Percentiles rank a stretch among this genome's conserved stretches.
Conservation (phyloP, 2,797 vertebrate genomes). For the Lacerta bilineata region DNA sequence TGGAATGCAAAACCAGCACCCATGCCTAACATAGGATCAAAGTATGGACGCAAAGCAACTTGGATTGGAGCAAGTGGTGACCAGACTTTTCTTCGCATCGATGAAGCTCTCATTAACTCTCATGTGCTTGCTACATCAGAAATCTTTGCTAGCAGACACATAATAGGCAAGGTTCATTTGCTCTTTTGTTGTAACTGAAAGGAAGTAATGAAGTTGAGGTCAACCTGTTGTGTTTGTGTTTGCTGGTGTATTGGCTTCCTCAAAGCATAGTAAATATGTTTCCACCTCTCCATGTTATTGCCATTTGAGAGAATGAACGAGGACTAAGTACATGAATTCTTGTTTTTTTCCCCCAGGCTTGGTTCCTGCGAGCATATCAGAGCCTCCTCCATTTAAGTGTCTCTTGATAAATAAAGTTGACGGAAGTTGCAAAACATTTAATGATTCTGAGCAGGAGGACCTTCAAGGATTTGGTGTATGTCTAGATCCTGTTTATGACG, state of each 20-base stretch:
- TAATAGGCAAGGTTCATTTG: constrained; percentile 87
- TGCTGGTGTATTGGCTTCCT: neutral
- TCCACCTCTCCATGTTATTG: neutral
- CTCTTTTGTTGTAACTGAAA: neutral
- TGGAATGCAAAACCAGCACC: constrained; percentile 98
- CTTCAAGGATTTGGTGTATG: constrained; percentile 97
- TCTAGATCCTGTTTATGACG: constrained; percentile 98
- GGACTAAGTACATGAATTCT: neutral
- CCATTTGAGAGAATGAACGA: neutral
- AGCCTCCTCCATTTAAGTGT: constrained; percentile 98
- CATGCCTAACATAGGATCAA: constrained; percentile 98
- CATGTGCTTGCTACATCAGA: constrained; percentile 98
- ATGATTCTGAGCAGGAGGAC: constrained; percentile 98
- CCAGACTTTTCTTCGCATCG: constrained; percentile 97
- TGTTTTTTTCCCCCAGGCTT: constrained; percentile 81
- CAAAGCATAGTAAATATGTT: neutral
- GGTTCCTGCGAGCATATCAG: constrained; percentile 94
- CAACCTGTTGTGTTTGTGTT: rapidly evolving
- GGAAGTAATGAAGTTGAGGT: neutral
- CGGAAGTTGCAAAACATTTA: constrained; percentile 98
- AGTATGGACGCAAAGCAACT: constrained; percentile 96
- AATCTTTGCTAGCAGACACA: constrained; percentile 98
- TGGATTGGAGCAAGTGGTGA: constrained; percentile 99
- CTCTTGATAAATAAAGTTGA: constrained; percentile 99
- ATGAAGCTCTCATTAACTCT: constrained; percentile 98